phyloP scores from a whole-genome alignment of 2,113 vertebrate genomes.

The Pterocles gutturalis region DNA sequence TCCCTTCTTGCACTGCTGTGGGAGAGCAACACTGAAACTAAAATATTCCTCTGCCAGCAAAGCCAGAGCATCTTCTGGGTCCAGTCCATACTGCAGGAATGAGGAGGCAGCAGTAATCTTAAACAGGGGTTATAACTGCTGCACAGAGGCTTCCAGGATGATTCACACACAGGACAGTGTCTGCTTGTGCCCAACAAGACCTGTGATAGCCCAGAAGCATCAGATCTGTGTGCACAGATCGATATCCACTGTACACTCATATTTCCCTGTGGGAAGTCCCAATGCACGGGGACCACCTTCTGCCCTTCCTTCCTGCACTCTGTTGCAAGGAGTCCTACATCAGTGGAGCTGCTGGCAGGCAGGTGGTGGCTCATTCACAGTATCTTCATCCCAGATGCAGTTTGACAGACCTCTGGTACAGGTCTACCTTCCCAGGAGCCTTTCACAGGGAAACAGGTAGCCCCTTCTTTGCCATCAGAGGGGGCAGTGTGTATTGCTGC shows the following conservation, averaged over 20 bases:
- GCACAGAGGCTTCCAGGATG: neutral
- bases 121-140: neutral
- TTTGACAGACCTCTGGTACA: neutral
- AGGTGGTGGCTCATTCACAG: neutral
- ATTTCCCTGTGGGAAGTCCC: neutral
- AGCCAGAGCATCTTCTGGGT: neutral
- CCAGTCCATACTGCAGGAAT: neutral
- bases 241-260: no score
- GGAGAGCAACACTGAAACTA: neutral
- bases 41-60: neutral
- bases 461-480: neutral
- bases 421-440: neutral
- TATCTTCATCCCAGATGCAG: neutral
- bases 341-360: neutral
- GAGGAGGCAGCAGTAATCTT: neutral
- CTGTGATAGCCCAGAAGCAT: neutral
- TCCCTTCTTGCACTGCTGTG: neutral
- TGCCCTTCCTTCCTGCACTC: neutral
- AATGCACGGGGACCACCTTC: neutral
- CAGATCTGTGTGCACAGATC: neutral
- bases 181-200: neutral
- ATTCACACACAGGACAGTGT: neutral
- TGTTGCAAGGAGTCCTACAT: neutral
- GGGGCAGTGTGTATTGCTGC: neutral
- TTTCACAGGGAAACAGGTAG: neutral